phyloP scores from a whole-genome alignment of 2,888 invertebrate genomes.

The Leptura quadrifasciata region DNA sequence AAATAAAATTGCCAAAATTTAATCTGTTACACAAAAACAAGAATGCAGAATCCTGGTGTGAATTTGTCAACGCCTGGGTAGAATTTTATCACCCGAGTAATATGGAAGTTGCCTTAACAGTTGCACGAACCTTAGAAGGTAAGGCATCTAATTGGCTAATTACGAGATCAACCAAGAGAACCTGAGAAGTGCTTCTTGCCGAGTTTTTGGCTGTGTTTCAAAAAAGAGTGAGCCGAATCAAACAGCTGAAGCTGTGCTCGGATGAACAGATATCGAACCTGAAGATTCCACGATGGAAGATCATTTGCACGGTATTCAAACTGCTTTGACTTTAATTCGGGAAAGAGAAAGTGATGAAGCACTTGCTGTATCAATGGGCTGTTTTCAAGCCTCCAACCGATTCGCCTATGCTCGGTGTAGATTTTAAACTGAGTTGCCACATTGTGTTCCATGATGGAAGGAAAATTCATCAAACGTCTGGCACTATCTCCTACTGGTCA shows the following conservation, averaged over 20 bases:
- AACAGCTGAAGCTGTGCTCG: no score
- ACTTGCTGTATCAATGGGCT: no score
- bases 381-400: no score
- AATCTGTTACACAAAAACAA: constrained; percentile 8
- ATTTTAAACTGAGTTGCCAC: background rate
- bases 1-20: constrained; percentile 16
- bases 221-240: no score
- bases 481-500: no score
- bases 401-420: no score
- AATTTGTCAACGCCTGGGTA: constrained; percentile 20
- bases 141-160: constrained; percentile 10
- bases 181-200: constrained; percentile 14
- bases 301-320: background rate
- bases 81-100: background rate
- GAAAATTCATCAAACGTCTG: constrained; percentile 10
- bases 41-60: constrained; percentile 15
- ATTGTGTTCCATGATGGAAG: background rate
- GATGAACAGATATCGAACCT: no score
- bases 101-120: constrained; percentile 6
- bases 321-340: background rate
- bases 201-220: no score
- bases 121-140: constrained; percentile 3
- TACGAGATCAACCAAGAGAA: constrained; percentile 4
- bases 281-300: background rate
- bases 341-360: no score